Conservation (phyloP, 37 sponge, comb jelly and placozoan species). For the Agelas oroides region DNA sequence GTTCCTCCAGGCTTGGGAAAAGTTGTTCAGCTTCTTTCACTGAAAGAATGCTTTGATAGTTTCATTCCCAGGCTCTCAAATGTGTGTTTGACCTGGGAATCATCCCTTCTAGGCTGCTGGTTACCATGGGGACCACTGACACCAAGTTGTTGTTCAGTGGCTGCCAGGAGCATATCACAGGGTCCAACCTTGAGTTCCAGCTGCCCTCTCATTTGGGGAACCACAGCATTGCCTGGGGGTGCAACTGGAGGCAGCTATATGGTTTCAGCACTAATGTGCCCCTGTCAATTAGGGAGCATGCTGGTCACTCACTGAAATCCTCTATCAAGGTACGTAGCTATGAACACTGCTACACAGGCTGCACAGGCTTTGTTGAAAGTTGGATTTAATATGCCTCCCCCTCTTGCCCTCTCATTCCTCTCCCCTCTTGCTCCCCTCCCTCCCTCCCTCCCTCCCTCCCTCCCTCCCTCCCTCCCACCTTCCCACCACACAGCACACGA, state of each 20-base stretch:
- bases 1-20: conserved; percentile 84
- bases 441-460: not conserved
- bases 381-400: not conserved
- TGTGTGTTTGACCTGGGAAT: too few relatives aligned
- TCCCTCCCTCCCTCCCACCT: not conserved
- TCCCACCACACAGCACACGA: conserved; percentile 31
- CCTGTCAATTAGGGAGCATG: conserved; percentile 59
- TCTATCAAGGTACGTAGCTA: conserved; percentile 68
- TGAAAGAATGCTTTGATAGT: conserved; percentile 56
- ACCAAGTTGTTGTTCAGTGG: conserved; percentile 68
- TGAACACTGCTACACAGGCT: too few relatives aligned
- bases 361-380: not conserved
- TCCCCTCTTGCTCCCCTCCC: not conserved
- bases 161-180: conserved; percentile 55
- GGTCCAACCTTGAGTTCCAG: conserved; percentile 18
- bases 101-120: not conserved
- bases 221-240: conserved; percentile 56
- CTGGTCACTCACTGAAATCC: conserved; percentile 86
- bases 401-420: not conserved
- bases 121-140: conserved; percentile 45
- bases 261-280: conserved; percentile 54
- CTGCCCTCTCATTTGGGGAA: conserved; percentile 54
- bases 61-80: too few relatives aligned
- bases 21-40: conserved; percentile 61
- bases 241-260: conserved; percentile 79